Evolutionary conservation across 2,797 vertebrate species (phyloP).

Genomic region (Pampus argenteus): DNA sequence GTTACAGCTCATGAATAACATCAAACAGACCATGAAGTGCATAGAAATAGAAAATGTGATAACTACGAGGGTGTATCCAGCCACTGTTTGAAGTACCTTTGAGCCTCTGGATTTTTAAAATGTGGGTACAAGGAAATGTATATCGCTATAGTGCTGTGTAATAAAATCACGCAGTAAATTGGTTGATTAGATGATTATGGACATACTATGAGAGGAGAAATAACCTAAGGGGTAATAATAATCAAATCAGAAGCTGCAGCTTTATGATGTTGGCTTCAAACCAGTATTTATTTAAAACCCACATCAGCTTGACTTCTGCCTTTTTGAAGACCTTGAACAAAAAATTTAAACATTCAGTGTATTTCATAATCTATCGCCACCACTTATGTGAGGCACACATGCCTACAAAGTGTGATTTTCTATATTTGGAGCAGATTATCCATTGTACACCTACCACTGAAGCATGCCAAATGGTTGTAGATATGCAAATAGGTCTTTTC

Average conservation of each 20-base stretch:
- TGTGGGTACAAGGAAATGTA: conserved; percentile 68
- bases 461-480: conserved; percentile 42
- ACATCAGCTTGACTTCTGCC: conserved; percentile 36
- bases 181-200: conserved; percentile 73
- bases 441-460: conserved; percentile 24
- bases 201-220: conserved; percentile 50
- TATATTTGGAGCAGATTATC: conserved; percentile 43
- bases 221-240: conserved; percentile 45
- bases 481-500: conserved; percentile 65
- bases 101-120: conserved; percentile 71
- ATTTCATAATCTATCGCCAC: conserved; percentile 50
- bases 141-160: conserved; percentile 47
- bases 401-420: conserved; percentile 22
- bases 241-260: conserved; percentile 57
- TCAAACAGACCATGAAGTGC: conserved; percentile 83
- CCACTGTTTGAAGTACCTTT: conserved; percentile 80
- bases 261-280: conserved; percentile 62
- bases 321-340: conserved; percentile 28
- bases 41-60: conserved; percentile 83
- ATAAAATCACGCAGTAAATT: conserved; percentile 64
- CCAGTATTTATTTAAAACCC: conserved; percentile 62
- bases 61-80: conserved; percentile 76
- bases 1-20: conserved; percentile 85
- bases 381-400: conserved; percentile 26
- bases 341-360: conserved; percentile 22